These are phyloP conservation scores for Diorhabda carinulata DNA, from an alignment of 1,140 invertebrate species.

Conservation along the genomic window DNA sequence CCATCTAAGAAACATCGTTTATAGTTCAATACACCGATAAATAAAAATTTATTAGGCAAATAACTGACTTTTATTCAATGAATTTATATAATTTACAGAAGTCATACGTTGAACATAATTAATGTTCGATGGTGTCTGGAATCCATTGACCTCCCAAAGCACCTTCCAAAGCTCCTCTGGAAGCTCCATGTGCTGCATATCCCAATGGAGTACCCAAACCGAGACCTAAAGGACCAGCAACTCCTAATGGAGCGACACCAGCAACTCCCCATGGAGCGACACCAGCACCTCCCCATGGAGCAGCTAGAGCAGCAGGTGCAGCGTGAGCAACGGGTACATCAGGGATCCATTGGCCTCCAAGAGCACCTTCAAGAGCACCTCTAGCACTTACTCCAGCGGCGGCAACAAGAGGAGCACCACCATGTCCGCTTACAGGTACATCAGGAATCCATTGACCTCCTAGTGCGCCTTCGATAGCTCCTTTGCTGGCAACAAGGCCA, in stretches of 20 bases:
- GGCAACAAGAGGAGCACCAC: not conserved
- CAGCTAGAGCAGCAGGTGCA: not conserved
- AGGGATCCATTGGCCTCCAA: conserved; percentile 21
- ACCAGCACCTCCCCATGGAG: conserved; percentile 3
- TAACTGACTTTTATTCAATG: too few species aligned
- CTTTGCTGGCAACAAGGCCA: conserved; percentile 11
- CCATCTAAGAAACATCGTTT: too few species aligned
- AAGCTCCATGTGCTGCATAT: not conserved
- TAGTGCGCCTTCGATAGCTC: conserved; percentile 18
- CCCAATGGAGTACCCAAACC: not conserved
- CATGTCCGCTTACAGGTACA: conserved; percentile 14
- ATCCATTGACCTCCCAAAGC: conserved; percentile 23
- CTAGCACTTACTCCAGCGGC: conserved; percentile 2
- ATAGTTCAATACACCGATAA: too few species aligned
- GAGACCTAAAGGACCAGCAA: not conserved
- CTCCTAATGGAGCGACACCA: not conserved
- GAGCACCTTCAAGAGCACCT: conserved; percentile 18
- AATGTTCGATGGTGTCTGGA: conserved; percentile 17
- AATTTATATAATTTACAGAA: too few species aligned
- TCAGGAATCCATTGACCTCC: conserved; percentile 20
- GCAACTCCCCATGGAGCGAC: not conserved
- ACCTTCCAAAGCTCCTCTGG: conserved; percentile 16
- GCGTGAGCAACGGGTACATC: conserved; percentile 7
- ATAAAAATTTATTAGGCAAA: too few species aligned
- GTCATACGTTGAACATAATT: conserved; percentile 6